Base-by-base conservation (phyloP, 2,797 vertebrate genomes). In the Hoplostethus mediterraneus region DNA sequence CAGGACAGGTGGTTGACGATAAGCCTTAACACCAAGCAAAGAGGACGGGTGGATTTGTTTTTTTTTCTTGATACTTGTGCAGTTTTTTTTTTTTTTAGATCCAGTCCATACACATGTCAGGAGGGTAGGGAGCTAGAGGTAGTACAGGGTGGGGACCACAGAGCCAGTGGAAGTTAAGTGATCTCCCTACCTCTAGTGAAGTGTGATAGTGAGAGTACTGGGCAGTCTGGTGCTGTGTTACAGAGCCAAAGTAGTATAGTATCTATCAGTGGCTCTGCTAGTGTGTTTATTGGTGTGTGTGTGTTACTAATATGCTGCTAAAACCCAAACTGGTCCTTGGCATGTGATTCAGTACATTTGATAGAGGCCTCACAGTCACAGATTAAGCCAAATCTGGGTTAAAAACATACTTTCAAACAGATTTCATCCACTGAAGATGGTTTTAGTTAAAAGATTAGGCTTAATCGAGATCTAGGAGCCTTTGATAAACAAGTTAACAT, bases 371-470 rank as follows among this genome's bases (percentile, higher is more conserved):
- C 73, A 88, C 79, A 75, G 57, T 80, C 67, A 55, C 83, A 90
- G 89, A 89, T 88, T 79, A 87, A 80, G 28, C 67, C 48, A 79
- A 89, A 91, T 89, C 77, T 89, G 80, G 80, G 80, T 81, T 89
- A 75, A 86, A 90, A 90, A 85, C 86, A 78, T 69, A 78, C 81
- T 87, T 87, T 85, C 81, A 82, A 77, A 81, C 86, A 83, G 84
- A 83, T 86, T 82, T 87, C 83, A 85, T 80, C 81, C 71, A 79
- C 70, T 65, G 63, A 90, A 92, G 81, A 90, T 84, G 87, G 81
- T 88, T 86, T 88, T 79, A 84, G 87, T 87, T 88, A 80, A 90
- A 82, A 80, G 87, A 87, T 90, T 87, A 87, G 65, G 75, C 84
- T 87, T 85, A 87, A 90, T 82, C 63, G 70, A 67, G 36, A 79